Percentiles rank a stretch among this genome's conserved stretches.
phyloP scores from a whole-genome alignment of 30 jellyfish, hydroid and myxozoan genomes.

The Turritopsis dohrnii region DNA sequence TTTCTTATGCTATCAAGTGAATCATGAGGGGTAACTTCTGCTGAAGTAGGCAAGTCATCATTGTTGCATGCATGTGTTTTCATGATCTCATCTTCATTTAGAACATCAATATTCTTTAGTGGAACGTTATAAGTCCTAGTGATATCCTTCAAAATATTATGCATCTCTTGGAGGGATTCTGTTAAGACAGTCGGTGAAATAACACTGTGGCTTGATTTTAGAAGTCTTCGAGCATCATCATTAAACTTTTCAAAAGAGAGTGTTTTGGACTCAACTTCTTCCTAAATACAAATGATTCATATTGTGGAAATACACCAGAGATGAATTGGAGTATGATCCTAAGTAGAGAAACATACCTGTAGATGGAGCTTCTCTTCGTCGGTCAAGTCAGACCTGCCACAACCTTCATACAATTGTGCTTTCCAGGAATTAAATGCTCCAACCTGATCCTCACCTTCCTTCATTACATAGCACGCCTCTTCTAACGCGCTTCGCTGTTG shows the following conservation, averaged over 20 bases:
- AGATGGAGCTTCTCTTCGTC: background rate
- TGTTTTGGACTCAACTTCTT: background rate
- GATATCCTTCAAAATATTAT: background rate
- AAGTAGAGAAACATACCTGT: background rate
- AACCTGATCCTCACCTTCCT: background rate
- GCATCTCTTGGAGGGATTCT: conserved; percentile 3
- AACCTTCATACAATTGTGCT: background rate
- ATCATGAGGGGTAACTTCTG: background rate
- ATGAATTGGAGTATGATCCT: no score
- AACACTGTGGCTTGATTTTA: background rate
- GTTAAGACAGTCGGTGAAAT: background rate
- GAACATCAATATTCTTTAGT: background rate
- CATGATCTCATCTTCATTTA: background rate
- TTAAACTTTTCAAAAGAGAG: background rate
- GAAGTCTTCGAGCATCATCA: background rate
- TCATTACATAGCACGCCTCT: background rate
- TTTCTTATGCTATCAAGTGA: background rate
- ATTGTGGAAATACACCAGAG: no score
- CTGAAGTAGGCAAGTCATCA: background rate
- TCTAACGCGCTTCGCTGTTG: background rate
- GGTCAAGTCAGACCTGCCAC: background rate
- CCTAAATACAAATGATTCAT: background rate
- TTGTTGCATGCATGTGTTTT: background rate
- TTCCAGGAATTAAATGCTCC: background rate
- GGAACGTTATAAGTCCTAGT: background rate